Evolutionary conservation across 2,888 invertebrate genomes (phyloP).

Genomic region (Eupithecia dodoneata): DNA sequence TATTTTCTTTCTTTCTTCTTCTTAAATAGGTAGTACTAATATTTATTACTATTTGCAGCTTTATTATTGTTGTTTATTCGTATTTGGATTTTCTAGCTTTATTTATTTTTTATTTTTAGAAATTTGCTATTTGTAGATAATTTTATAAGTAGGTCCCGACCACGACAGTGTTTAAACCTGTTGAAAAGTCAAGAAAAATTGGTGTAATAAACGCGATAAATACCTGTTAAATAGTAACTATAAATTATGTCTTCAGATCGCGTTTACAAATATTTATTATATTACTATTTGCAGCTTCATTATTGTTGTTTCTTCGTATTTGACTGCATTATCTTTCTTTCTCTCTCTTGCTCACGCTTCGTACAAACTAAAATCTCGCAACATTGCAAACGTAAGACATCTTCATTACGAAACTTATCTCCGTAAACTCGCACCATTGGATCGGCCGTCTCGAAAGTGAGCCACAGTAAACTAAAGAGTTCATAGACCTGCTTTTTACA

Average conservation of each 20-base stretch:
- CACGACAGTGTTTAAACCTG: too few species aligned
- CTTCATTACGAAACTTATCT: slow-evolving; percentile 60
- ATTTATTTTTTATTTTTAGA: too few species aligned
- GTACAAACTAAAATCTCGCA: background rate
- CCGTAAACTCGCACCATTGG: slow-evolving; percentile 51
- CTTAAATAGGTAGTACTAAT: too few species aligned
- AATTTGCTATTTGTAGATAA: too few species aligned
- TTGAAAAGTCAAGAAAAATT: too few species aligned
- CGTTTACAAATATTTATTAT: too few species aligned
- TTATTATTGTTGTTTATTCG: background rate
- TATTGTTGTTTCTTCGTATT: background rate
- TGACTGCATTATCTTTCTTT: background rate
- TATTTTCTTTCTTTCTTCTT: too few species aligned
- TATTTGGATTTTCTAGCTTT: background rate
- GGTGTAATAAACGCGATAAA: too few species aligned
- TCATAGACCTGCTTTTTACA: slow-evolving; percentile 66
- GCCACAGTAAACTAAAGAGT: slow-evolving; percentile 33
- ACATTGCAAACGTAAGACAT: slow-evolving; percentile 41
- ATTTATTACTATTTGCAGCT: background rate
- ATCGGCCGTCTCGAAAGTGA: slow-evolving; percentile 61
- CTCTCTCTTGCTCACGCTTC: background rate
- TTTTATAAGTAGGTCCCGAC: too few species aligned
- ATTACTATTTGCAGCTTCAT: background rate
- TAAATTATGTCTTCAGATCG: too few species aligned
- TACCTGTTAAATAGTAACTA: too few species aligned